phyloP scores from a whole-genome alignment of 2,113 vertebrate genomes.

The Hippocampus barbouri region DNA sequence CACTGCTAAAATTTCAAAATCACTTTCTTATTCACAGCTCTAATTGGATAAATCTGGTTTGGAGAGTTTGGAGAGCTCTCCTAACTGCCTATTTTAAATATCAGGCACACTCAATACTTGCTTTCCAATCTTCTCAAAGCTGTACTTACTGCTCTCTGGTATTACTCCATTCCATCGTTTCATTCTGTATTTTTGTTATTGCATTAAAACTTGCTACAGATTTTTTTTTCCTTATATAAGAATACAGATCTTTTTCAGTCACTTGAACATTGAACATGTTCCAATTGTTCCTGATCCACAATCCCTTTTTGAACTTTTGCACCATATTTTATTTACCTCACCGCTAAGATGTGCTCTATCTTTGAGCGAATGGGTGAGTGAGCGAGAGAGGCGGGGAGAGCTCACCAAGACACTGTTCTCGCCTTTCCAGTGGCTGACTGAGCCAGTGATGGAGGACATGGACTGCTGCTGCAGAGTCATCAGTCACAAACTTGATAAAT shows the following conservation, averaged over 20 bases:
- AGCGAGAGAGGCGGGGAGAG: not conserved
- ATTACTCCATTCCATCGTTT: not conserved
- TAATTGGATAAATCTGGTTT: not conserved
- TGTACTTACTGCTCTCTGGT: not conserved
- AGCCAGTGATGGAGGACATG: constrained; percentile 46
- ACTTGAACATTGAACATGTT: not conserved
- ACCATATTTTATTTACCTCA: not conserved
- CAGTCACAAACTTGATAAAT: constrained; percentile 48
- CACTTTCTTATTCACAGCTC: not conserved
- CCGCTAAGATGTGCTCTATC: not conserved
- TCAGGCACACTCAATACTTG: not conserved
- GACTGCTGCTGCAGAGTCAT: constrained; percentile 40
- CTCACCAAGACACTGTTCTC: constrained; percentile 2
- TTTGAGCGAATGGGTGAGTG: not conserved
- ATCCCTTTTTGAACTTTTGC: not conserved
- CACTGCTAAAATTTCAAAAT: not conserved
- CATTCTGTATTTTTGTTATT: not conserved
- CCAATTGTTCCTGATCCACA: not conserved
- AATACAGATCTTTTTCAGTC: not conserved
- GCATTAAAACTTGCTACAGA: not conserved
- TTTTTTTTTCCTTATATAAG: not conserved
- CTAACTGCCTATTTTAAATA: not conserved
- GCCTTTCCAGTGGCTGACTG: constrained; percentile 49
- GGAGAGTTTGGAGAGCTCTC: not conserved
- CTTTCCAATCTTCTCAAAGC: not conserved